phyloP scores from a whole-genome alignment of 2,113 vertebrate species.

The Clarias batrachus region DNA sequence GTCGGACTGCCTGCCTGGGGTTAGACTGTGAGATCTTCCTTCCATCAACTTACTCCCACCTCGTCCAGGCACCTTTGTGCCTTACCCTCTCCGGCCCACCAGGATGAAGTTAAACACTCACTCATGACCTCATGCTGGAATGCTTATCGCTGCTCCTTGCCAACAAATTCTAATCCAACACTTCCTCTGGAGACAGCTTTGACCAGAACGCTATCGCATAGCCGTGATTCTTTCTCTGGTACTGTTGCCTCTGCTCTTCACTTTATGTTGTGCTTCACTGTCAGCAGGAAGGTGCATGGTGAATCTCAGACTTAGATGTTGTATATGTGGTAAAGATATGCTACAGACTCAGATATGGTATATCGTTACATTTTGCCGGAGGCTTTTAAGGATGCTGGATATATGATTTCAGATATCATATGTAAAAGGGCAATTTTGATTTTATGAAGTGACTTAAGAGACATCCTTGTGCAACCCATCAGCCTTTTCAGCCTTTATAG shows the following conservation, averaged over 20 bases:
- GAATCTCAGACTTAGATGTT: no score
- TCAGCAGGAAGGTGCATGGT: no score
- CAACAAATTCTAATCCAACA: not conserved
- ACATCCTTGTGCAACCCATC: not conserved
- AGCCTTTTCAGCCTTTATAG: not conserved
- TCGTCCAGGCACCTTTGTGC: not conserved
- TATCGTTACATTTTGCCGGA: not conserved
- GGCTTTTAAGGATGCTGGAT: not conserved
- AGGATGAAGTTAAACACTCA: not conserved
- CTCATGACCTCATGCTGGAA: not conserved
- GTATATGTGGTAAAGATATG: no score
- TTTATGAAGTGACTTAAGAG: not conserved
- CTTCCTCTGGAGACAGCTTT: not conserved
- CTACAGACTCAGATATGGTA: not conserved
- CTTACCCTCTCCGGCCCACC: not conserved
- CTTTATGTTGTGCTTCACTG: not conserved
- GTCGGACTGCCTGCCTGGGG: not conserved
- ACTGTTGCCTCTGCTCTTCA: slow-evolving; percentile 25
- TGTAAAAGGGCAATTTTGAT: not conserved
- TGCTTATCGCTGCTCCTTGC: not conserved
- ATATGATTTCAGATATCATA: not conserved
- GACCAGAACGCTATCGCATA: slow-evolving; percentile 27
- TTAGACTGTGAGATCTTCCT: not conserved
- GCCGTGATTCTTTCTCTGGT: not conserved
- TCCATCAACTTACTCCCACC: not conserved